Evolutionary conservation across 2,888 invertebrate species (phyloP).

Genomic region (Vesta saturnalis): DNA sequence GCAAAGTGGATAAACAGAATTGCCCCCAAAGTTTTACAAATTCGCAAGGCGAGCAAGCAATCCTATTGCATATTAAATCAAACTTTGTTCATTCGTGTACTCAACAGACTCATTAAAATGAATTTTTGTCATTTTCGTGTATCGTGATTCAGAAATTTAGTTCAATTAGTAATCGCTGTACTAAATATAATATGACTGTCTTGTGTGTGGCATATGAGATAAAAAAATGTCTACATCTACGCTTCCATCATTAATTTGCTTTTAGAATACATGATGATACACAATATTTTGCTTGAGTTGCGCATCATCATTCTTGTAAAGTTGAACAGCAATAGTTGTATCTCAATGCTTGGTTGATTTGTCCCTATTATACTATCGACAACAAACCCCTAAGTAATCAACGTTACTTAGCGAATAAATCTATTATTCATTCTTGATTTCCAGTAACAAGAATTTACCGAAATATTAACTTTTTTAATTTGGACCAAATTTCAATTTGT

Average conservation of each 20-base stretch:
- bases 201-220: no score
- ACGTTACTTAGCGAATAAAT: conserved; percentile 15
- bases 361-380: conserved; percentile 40
- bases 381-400: conserved; percentile 18
- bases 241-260: no score
- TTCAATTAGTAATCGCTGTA: no score
- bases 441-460: not conserved
- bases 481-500: not conserved
- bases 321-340: conserved; percentile 52
- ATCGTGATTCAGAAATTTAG: no score
- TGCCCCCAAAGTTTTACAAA: conserved; percentile 51
- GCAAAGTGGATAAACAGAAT: conserved; percentile 51
- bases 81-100: conserved; percentile 50
- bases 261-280: no score
- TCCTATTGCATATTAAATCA: conserved; percentile 48
- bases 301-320: conserved; percentile 54
- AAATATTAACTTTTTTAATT: not conserved
- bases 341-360: conserved; percentile 48
- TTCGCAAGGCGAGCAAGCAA: conserved; percentile 45
- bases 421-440: conserved; percentile 24
- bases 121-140: no score
- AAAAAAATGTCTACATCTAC: no score
- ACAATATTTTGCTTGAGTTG: conserved; percentile 41
- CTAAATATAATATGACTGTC: no score
- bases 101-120: conserved; percentile 60